phyloP scores from a whole-genome alignment of 2,888 invertebrate genomes.

The Drosophila basisetae region DNA sequence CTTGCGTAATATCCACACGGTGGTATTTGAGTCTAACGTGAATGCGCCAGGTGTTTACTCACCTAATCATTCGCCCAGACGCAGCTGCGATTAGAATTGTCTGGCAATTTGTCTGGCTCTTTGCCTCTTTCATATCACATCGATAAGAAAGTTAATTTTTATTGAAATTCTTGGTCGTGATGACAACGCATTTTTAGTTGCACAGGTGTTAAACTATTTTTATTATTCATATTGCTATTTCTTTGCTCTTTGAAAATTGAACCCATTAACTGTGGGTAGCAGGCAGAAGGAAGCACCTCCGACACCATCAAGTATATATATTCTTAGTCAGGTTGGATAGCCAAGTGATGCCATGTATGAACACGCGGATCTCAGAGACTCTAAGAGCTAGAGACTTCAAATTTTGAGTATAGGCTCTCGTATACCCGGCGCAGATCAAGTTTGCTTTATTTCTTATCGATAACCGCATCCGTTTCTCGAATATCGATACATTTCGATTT shows the following conservation, averaged over 20 bases:
- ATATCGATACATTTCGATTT: background rate
- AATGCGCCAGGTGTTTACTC: conserved; percentile 50
- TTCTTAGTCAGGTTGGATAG: background rate
- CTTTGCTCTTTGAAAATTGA: background rate
- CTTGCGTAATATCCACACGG: background rate
- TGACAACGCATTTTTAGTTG: conserved; percentile 8
- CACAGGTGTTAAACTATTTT: background rate
- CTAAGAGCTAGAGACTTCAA: background rate
- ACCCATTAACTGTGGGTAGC: background rate
- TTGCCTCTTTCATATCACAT: background rate
- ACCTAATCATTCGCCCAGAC: background rate
- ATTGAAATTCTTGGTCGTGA: conserved; percentile 4
- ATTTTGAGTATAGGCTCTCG: background rate
- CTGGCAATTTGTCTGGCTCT: conserved; percentile 32
- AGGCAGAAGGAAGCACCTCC: background rate
- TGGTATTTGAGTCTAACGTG: conserved; percentile 2
- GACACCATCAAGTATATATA: background rate
- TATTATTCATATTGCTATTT: background rate
- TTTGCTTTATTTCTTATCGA: background rate
- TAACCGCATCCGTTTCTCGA: background rate
- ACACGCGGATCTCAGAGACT: background rate
- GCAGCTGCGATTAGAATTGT: conserved; percentile 27
- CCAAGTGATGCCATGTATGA: background rate
- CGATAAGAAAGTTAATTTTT: conserved; percentile 30
- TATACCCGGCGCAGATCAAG: background rate